These are phyloP conservation scores for Upupa epops DNA, from an alignment of 2,113 vertebrate species.

Conservation along the genomic window DNA sequence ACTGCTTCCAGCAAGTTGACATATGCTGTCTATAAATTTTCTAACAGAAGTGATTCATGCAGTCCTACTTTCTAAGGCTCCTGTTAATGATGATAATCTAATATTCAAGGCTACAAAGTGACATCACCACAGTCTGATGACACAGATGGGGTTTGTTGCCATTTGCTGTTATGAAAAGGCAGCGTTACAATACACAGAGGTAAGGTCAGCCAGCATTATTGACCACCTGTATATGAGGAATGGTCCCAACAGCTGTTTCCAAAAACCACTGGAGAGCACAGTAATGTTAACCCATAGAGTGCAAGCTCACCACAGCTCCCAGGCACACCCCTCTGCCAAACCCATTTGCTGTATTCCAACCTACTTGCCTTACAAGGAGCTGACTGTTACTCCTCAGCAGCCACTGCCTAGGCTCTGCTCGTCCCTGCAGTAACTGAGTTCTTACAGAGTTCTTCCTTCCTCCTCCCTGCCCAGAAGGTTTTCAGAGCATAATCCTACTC, in stretches of 20 bases:
- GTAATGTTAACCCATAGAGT: neutral
- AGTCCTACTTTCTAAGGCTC: neutral
- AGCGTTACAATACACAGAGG: neutral
- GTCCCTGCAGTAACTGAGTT: neutral
- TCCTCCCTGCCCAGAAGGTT: neutral
- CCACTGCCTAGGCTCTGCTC: neutral
- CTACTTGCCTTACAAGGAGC: neutral
- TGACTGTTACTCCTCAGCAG: neutral
- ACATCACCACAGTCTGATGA: neutral
- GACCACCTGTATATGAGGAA: neutral
- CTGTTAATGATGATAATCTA: neutral
- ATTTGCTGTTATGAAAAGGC: neutral
- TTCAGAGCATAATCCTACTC: neutral
- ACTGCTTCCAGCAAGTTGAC: neutral
- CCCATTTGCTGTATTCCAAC: neutral
- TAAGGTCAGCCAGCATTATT: neutral
- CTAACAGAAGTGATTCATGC: neutral
- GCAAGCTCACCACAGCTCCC: neutral
- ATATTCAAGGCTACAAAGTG: neutral
- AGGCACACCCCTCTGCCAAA: rapidly evolving
- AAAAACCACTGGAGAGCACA: neutral
- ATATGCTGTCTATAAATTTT: neutral
- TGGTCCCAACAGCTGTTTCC: neutral
- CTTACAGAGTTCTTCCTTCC: neutral
- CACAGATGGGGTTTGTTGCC: neutral